Base-by-base conservation (phyloP, 2,888 invertebrate species). In the Marronus borbonicus region DNA sequence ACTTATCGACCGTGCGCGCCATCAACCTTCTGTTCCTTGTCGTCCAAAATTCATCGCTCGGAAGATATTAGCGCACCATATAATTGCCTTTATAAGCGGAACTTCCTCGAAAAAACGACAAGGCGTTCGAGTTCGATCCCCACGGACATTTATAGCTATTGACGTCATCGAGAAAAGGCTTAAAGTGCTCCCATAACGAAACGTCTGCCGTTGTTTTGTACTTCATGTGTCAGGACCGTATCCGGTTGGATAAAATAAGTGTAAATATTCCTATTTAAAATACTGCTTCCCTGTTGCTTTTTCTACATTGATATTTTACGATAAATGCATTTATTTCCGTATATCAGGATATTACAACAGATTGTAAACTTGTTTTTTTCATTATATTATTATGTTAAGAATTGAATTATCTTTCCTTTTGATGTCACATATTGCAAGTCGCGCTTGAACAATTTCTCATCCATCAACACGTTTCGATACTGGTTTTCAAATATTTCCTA, bases 51-150 rank as follows among this genome's bases (percentile, higher is more conserved):
- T 74, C 72, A 74, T 74, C 60, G 72, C 28, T 74, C 60, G 72
- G 72, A 74, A 74, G 62, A 60, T 74, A 74, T 74, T 74, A 74
- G 72, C 24, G 39, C 44, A 74, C 62, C 72, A 60, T 74, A 74
- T 74, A 74, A 74, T 74, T 74, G 72, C 58, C 31, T 60, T 39
- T 60, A 72, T 72, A 58, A 68, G 60, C 72, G 49, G 39, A 74
- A 62, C 60, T 74, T 74, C 62, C 72, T 74, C 7, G 12, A 49
- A 24, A 20, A 68, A 50, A 50, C 44, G 65, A 44, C 65, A 44
- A 17, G 65, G 36, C 65, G 36, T 65, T 17, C 44, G 65, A 44
- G 5, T 20, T 10, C 65, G 44, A 66, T 66, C 39, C 10, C 17
- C 17, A 5, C 31, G 17, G 55, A 39, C 39, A 66, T 66, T 66